Evolutionary conservation across 1,140 invertebrate species (phyloP).

Genomic region (Drosophila subpulchrella): DNA sequence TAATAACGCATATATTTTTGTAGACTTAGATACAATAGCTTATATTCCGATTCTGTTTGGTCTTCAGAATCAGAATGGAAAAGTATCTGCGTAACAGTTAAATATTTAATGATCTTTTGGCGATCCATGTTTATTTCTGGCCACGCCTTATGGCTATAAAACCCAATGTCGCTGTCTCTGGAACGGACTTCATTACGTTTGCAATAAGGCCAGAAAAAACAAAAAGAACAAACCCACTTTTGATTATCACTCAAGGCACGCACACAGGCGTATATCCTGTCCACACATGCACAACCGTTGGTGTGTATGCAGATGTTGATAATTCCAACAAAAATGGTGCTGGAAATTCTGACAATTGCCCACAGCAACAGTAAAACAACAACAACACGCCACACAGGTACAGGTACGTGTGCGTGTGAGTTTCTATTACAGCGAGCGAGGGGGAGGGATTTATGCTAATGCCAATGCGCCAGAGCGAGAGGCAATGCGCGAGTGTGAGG

Average conservation of each 20-base stretch:
- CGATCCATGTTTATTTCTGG: constrained; percentile 37
- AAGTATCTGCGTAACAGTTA: no score
- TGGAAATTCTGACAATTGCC: constrained; percentile 39
- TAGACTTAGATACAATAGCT: no score
- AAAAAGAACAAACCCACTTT: constrained; percentile 11
- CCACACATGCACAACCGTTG: constrained; percentile 1
- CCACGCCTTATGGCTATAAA: constrained; percentile 50
- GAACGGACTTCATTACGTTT: constrained; percentile 15
- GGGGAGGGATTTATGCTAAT: constrained; percentile 5
- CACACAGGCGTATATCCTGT: background rate
- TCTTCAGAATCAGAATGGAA: background rate
- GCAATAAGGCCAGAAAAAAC: constrained; percentile 44
- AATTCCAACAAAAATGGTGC: constrained; percentile 67
- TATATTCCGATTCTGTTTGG: no score
- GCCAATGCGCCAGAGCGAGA: constrained; percentile 16
- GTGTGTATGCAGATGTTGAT: constrained; percentile 19
- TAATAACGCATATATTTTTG: no score
- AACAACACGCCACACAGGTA: constrained; percentile 8
- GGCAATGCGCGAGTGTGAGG: constrained; percentile 22
- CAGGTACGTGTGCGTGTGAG: constrained; percentile 22
- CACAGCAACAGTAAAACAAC: constrained; percentile 34
- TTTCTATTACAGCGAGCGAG: constrained; percentile 23
- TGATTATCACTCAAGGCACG: constrained; percentile 15
- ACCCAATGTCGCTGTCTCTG: background rate
- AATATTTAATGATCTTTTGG: background rate